Percentiles rank a stretch among this genome's conserved stretches.
Evolutionary conservation across 2,888 invertebrate genomes (phyloP).

Genomic region (Ormyrus thymus): DNA sequence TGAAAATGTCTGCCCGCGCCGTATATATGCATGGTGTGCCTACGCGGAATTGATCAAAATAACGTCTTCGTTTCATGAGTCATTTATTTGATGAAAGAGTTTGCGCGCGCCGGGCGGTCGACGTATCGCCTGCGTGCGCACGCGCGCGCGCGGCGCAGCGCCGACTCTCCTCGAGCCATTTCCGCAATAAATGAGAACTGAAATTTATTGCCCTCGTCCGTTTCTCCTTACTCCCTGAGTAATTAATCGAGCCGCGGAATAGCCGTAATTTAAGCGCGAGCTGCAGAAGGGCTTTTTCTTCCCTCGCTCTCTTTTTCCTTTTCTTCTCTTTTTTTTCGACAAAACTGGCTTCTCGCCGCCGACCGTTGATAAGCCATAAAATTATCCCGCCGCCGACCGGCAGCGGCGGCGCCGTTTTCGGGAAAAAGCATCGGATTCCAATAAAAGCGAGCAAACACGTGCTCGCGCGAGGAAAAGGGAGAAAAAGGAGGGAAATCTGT

Average conservation of each 20-base stretch:
- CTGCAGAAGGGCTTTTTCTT: too few species aligned
- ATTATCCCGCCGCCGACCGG: too few species aligned
- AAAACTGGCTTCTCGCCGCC: too few species aligned
- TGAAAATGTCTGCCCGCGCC: slow-evolving; percentile 61
- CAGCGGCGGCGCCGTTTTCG: too few species aligned
- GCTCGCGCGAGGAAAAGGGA: neutral
- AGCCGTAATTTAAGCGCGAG: too few species aligned
- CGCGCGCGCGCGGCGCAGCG: too few species aligned
- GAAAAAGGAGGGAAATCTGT: neutral
- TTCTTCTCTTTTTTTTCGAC: too few species aligned
- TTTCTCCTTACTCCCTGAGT: slow-evolving; percentile 65
- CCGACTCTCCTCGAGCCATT: slow-evolving; percentile 14
- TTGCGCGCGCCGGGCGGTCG: slow-evolving; percentile 3
- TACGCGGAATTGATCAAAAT: slow-evolving; percentile 55
- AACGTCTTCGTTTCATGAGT: slow-evolving; percentile 44
- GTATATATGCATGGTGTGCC: slow-evolving; percentile 2
- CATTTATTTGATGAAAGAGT: slow-evolving; percentile 30
- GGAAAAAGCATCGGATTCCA: neutral
- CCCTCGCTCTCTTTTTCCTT: too few species aligned
- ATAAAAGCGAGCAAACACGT: slow-evolving; percentile 30
- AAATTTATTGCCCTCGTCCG: slow-evolving; percentile 55
- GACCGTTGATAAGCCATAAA: too few species aligned
- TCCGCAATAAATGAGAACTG: slow-evolving; percentile 21
- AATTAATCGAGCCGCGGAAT: slow-evolving; percentile 68
- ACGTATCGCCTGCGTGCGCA: neutral